Base-by-base conservation (phyloP, 2,797 vertebrate genomes). In the Falco biarmicus region DNA sequence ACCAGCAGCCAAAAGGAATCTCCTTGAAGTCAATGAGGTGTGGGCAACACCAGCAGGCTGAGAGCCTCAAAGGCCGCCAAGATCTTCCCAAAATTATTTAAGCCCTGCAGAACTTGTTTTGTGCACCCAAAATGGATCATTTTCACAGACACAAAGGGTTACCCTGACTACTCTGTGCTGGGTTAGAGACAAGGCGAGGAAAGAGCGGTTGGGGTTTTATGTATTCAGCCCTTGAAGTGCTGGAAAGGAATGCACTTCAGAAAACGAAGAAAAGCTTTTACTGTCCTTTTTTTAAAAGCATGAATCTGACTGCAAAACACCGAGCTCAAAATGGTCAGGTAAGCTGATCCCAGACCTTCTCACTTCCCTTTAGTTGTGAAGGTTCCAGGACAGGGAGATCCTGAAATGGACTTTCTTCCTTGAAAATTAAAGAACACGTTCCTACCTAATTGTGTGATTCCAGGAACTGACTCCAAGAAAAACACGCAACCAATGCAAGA, bases 391-490 rank as follows among this genome's bases (percentile, higher is more conserved):
- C 13, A 45, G 75, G 68, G 75, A 87, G 53, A 82, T 84, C 64
- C 87, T 6, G 18, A 93, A 92, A 93, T 9, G 41, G 92, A 96
- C 91, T 96, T 96, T 95, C 84, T 95, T 95, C 93, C 87, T 94
- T 89, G 70, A 95, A 94, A 95, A 96, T 95, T 93, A 90, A 73
- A 86, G 79, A 86, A 93, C 34, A 26, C 41, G 7, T 94, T 93
- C 94, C 78, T 95, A 74, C 77, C 39, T 95, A 95, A 96, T 96
- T 93, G 95, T 92, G 90, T 31, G 96, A 96, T 95, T 96, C 94
- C 95, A 95, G 96, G 93, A 97, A 94, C 93, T 94, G 96, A 94
- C 95, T 95, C 90, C 79, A 89, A 83, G 86, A 48, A 90, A 95
- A 94, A 77, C 70, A 97, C 0, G 87, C 84, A 68, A 69, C 93